phyloP scores from a whole-genome alignment of 92 coral and sea anemone genomes.

The Blastomussa wellsi region DNA sequence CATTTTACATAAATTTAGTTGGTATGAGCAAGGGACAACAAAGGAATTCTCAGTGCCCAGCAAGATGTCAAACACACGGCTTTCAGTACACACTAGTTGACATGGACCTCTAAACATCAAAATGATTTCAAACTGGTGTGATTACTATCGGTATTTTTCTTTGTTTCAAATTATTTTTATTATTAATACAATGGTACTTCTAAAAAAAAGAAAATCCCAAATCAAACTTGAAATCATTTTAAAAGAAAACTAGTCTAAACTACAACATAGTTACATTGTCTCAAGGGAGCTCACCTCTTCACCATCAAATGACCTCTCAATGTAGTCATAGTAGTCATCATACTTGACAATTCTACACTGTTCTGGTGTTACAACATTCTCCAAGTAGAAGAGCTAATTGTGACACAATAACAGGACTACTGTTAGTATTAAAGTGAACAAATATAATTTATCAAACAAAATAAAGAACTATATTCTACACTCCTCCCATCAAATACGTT shows the following conservation, averaged over 20 bases:
- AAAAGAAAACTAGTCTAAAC: not conserved
- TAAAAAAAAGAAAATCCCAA: not conserved
- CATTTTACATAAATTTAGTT: too few species aligned
- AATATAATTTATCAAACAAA: not conserved
- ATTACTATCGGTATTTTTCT: too few species aligned
- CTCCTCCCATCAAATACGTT: not conserved
- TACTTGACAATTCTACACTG: slow-evolving; percentile 94
- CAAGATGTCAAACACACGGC: not conserved
- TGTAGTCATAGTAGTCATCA: slow-evolving; percentile 88
- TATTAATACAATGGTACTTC: too few species aligned
- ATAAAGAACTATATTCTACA: too few species aligned
- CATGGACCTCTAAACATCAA: too few species aligned
- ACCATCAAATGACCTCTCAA: slow-evolving; percentile 90
- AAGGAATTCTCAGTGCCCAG: not conserved
- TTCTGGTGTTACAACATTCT: slow-evolving; percentile 57
- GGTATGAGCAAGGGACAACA: not conserved
- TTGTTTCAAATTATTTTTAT: too few species aligned
- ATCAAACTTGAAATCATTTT: too few species aligned
- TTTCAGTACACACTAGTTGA: too few species aligned
- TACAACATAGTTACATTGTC: not conserved
- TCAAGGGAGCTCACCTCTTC: slow-evolving; percentile 71
- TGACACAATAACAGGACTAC: not conserved
- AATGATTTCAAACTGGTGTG: not conserved
- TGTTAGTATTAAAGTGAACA: not conserved
- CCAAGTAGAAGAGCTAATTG: slow-evolving; percentile 73